Evolutionary conservation across 2,797 vertebrate species (phyloP).

Genomic region (Lepus oiostolus): DNA sequence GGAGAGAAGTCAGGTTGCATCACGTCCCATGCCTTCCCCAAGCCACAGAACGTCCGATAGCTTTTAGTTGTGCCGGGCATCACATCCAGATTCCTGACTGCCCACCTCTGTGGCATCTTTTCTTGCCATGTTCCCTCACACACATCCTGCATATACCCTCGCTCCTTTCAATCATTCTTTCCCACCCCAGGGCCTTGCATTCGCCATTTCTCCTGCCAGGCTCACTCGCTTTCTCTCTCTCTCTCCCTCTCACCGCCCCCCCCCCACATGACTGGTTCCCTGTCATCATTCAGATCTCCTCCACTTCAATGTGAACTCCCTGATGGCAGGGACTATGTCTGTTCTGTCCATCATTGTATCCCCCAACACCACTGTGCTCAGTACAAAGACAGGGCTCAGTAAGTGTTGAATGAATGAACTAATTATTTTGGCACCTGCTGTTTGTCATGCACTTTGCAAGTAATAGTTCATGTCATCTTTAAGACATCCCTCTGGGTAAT

Average conservation of each 20-base stretch:
- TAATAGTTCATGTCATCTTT: constrained; percentile 41
- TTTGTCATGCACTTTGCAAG: constrained; percentile 46
- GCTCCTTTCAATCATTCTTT: constrained; percentile 37
- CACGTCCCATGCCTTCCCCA: background rate
- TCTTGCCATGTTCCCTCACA: background rate
- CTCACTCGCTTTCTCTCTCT: background rate
- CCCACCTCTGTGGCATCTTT: background rate
- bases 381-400: constrained; percentile 16
- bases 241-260: too few relatives aligned
- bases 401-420: constrained; percentile 21
- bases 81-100: background rate
- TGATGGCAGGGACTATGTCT: background rate
- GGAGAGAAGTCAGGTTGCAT: background rate
- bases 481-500: background rate
- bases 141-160: background rate
- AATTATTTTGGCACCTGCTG: background rate
- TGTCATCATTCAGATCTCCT: background rate
- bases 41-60: background rate
- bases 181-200: background rate
- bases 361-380: background rate
- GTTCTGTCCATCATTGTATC: background rate
- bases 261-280: background rate
- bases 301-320: background rate
- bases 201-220: background rate
- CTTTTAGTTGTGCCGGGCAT: background rate